Base-by-base conservation (phyloP, 2,888 invertebrate species). In the Tiliacea citrago region DNA sequence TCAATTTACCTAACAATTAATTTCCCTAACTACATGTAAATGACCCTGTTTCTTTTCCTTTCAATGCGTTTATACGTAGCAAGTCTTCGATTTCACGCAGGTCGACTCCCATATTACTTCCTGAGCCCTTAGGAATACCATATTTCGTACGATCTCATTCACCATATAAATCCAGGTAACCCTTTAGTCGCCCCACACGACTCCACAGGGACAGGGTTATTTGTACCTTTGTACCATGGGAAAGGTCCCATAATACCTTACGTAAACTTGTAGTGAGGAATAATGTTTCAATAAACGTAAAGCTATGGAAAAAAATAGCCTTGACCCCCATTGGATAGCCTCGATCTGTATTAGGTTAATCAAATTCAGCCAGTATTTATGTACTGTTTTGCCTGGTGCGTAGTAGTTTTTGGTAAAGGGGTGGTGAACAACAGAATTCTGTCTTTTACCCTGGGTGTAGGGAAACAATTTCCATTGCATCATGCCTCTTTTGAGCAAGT, bases 161-260 rank as follows among this genome's bases (percentile, higher is more conserved):
- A 69, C 80, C 72, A 67, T 70, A 79, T 83, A 82, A 82, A 80
- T 83, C 80, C 80, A 51, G 35, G 57, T 76, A 83, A 76, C 72
- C 76, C 82, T 67, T 60, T 67, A 72, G 62, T 45, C 47, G 55
- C 45, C 55, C 47, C 60, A 55, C 39, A 82, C 67, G 76, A 65
- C 67, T 42, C 82, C 57, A 45, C 9, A 16, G 83, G 72, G 83
- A 83, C 51, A 42, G 29, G 5, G 53, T 58, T 65, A 79, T 68
- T 74, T 70, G 69, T 78, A 65, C 69, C 74, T 67, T 24, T 51
- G 74, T 61, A 61, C 74, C 67, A 55, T 58, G 21, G 57, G n/a
- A 53, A 69, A 84, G 68, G 63, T 63, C 35, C 47, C 39, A 58
- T 72, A 29, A 29, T 29, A 62, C 5, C 39, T 5, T 58, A 70